Evolutionary conservation across 1,140 invertebrate genomes (phyloP).

Genomic region (Cydia splendana): DNA sequence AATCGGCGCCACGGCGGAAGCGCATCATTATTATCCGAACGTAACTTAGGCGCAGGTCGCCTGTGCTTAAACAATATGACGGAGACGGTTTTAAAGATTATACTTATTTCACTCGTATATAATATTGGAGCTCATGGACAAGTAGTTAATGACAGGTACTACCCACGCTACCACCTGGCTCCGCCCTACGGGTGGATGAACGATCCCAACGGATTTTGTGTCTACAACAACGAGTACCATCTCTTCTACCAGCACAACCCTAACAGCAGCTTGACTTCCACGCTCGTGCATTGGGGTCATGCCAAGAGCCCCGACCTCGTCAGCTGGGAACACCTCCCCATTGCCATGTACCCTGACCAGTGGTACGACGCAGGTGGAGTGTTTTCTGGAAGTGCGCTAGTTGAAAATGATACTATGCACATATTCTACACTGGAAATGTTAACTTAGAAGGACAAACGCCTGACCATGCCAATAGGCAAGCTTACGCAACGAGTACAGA

Average conservation of each 20-base stretch:
- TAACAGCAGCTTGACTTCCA: slow-evolving; percentile 46
- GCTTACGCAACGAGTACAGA: slow-evolving; percentile 56
- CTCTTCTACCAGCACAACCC: slow-evolving; percentile 73
- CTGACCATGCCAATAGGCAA: slow-evolving; percentile 56
- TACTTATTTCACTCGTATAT: neutral
- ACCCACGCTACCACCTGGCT: slow-evolving; percentile 61
- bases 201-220: slow-evolving; percentile 73
- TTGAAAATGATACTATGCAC: slow-evolving; percentile 61
- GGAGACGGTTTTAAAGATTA: neutral
- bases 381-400: slow-evolving; percentile 70
- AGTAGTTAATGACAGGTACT: slow-evolving; percentile 45
- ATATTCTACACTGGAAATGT: slow-evolving; percentile 70
- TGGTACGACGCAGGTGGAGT: slow-evolving; percentile 62
- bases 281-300: slow-evolving; percentile 68
- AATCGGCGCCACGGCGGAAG: neutral
- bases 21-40: neutral
- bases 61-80: slow-evolving; percentile 17
- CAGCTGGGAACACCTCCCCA: slow-evolving; percentile 63
- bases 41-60: neutral
- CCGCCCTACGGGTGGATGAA: slow-evolving; percentile 72
- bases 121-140: neutral
- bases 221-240: slow-evolving; percentile 60
- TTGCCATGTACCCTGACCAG: slow-evolving; percentile 65
- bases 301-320: slow-evolving; percentile 64
- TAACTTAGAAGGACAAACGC: slow-evolving; percentile 45